phyloP scores from a whole-genome alignment of 2,888 invertebrate genomes.

The Thecocarcelia acutangulata region DNA sequence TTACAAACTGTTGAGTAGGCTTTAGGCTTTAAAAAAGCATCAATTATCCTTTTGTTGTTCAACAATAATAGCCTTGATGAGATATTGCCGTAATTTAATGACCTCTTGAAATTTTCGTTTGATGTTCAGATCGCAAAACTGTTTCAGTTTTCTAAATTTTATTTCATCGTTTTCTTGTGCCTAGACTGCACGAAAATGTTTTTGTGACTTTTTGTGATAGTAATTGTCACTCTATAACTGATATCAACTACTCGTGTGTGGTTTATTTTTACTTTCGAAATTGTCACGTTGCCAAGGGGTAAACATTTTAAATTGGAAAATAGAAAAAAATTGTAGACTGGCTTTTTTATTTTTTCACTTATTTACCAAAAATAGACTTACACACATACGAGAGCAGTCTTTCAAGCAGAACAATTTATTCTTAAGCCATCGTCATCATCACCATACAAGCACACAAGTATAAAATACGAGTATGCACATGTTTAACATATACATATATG shows the following conservation, averaged over 20 bases:
- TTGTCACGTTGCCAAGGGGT: slow-evolving; percentile 73
- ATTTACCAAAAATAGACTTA: slow-evolving; percentile 33
- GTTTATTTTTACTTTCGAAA: background rate
- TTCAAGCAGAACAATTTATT: slow-evolving; percentile 6
- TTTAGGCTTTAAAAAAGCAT: too few species aligned
- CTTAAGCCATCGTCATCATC: slow-evolving; percentile 16
- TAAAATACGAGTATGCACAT: background rate
- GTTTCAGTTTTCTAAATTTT: too few species aligned
- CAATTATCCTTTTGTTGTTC: too few species aligned
- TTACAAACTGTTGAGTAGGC: too few species aligned
- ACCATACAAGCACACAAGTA: too few species aligned
- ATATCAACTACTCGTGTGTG: slow-evolving; percentile 5
- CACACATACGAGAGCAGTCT: too few species aligned
- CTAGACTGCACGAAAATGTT: background rate
- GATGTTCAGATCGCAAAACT: too few species aligned
- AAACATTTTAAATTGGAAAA: slow-evolving; percentile 71
- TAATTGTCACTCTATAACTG: slow-evolving; percentile 2
- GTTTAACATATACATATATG: too few species aligned
- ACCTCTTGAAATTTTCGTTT: too few species aligned
- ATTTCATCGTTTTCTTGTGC: background rate
- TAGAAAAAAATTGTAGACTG: slow-evolving; percentile 33
- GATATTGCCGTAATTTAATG: too few species aligned
- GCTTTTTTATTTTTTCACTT: slow-evolving; percentile 14
- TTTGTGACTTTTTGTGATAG: background rate
- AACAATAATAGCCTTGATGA: too few species aligned